Base-by-base conservation (phyloP, 2,888 invertebrate species). In the Gasteruption jaculator region DNA sequence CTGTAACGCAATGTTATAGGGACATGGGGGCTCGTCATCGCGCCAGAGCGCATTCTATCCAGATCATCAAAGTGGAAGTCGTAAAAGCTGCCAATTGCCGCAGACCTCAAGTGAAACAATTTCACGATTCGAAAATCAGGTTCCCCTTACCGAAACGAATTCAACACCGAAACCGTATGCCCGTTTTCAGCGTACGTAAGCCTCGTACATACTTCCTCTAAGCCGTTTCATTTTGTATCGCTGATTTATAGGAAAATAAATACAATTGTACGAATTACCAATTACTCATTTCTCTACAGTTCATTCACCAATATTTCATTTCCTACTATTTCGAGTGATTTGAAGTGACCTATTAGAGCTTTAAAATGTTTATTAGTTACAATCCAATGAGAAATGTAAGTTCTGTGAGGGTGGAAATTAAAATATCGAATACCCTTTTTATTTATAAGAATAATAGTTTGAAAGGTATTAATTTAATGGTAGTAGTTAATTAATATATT, bases 1-100 rank as follows among this genome's bases (percentile, higher is more conserved):
- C 96, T 43, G 96, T 99, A 41, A 99, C 99, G 10, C 91, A 93
- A 73, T 96, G 95, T 74, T 97, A 97, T 75, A 83, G 95, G 42
- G 99, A 99, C 82, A 59, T 58, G 59, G 85, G 82, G 49, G 95
- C 96, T 38, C 84, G 96, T 59, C 99, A 99, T 76, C 86, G 99
- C 68, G 99, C 99, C 20, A 81, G 97, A 50, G 95, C 97, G 34
- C 95, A 96, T 71, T 87, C 95, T 12, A 99, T 99, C 60, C 82
- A 94, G 81, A 96, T 99, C 63, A 97, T 99, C 71, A 91, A 91
- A 77, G 94, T 97, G 53, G 91, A 96, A 73, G 81, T 86, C 44
- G 89, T 99, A 46, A 82, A 86, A 63, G 91, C 95, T 15, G 75
- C 78, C 15, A 90, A 92, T 58, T 94, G 94, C 68, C 83, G 96